Evolutionary conservation across 1,140 invertebrate species (phyloP).

Genomic region (Pantala flavescens): DNA sequence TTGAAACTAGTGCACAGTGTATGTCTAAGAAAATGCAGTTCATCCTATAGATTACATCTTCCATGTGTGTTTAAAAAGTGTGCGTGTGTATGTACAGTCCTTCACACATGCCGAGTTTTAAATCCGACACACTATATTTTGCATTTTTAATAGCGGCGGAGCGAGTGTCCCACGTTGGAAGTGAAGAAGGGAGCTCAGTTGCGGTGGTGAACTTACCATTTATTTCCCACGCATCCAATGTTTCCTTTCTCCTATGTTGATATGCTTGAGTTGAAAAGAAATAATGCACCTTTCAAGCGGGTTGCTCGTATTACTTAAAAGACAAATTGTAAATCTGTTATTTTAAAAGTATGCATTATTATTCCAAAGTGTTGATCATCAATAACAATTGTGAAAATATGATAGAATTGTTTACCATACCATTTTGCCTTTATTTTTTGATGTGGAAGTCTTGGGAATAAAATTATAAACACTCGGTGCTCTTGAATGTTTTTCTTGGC

Average conservation of each 20-base stretch:
- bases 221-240: background rate
- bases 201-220: background rate
- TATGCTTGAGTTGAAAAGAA: background rate
- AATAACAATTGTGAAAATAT: constrained; percentile 7
- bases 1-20: background rate
- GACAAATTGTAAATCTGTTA: constrained; percentile 7
- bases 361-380: constrained; percentile 6
- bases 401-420: constrained; percentile 10
- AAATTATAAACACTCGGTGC: constrained; percentile 9
- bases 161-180: background rate
- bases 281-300: background rate
- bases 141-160: background rate
- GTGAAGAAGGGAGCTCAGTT: constrained; percentile 2
- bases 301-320: constrained; percentile 1
- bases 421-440: constrained; percentile 10
- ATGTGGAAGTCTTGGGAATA: constrained; percentile 9
- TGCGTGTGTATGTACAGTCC: background rate
- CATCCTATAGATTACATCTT: constrained; percentile 10
- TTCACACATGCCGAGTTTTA: background rate
- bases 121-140: background rate
- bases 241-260: background rate
- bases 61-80: background rate
- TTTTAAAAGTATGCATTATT: constrained; percentile 11
- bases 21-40: background rate
- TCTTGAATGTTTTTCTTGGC: background rate